A percentile compares a stretch with the other conserved stretches of the same genome.
These are phyloP conservation scores for Ellobius talpinus DNA, from an alignment of 2,113 vertebrate species.

Conservation along the genomic window DNA sequence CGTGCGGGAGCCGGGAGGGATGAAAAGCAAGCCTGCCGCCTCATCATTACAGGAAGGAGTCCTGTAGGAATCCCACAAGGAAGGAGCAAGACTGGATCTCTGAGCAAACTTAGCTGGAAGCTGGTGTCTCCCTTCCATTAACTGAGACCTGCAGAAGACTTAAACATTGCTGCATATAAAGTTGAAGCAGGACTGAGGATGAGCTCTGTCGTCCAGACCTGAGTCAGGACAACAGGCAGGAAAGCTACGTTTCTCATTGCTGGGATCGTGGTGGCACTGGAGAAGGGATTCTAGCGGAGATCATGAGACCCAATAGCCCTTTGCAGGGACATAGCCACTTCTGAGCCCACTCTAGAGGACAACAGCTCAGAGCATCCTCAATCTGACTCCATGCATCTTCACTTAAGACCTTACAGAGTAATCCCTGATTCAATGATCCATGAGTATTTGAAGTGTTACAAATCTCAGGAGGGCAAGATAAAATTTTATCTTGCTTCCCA, in stretches of 20 bases:
- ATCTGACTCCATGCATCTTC: not conserved
- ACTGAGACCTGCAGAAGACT: not conserved
- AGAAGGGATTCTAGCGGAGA: not conserved
- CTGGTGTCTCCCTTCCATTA: not conserved
- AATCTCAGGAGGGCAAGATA: not conserved
- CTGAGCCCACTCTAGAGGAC: not conserved
- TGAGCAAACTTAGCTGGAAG: not conserved
- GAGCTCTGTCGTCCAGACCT: not conserved
- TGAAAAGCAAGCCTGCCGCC: too few species aligned
- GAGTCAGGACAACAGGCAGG: not conserved
- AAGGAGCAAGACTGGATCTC: not conserved
- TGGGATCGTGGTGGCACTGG: accelerated
- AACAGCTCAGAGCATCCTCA: too few species aligned
- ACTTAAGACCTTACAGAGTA: not conserved
- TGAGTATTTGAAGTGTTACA: not conserved
- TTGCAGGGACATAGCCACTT: not conserved
- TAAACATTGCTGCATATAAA: not conserved
- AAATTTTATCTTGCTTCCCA: not conserved
- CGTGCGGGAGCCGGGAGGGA: too few species aligned
- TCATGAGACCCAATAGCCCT: not conserved
- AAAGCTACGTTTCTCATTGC: not conserved
- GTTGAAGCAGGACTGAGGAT: not conserved
- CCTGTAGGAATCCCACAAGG: accelerated
- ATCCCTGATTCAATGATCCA: not conserved
- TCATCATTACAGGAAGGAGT: too few species aligned